A percentile compares a stretch with the other conserved stretches of the same genome.
Evolutionary conservation across 2,113 vertebrate genomes (phyloP).

Genomic region (Numida meleagris): DNA sequence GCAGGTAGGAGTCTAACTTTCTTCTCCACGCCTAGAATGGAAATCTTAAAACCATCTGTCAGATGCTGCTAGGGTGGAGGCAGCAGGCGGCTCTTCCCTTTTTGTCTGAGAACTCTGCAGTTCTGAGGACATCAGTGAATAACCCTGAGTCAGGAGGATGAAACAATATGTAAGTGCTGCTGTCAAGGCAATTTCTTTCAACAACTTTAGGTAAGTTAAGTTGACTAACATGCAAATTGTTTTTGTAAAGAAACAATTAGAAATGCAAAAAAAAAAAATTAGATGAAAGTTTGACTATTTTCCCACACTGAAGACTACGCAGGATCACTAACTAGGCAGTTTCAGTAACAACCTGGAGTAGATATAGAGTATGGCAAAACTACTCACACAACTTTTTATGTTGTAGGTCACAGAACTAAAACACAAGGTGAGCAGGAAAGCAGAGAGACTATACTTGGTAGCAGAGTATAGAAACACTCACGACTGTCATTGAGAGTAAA

Average conservation of each 20-base stretch:
- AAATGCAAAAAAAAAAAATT: not conserved
- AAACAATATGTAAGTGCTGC: not conserved
- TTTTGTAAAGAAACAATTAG: not conserved
- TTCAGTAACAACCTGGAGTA: not conserved
- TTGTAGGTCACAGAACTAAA: not conserved
- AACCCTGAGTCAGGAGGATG: not conserved
- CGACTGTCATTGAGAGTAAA: not conserved
- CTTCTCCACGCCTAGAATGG: not conserved
- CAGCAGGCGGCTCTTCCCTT: rapidly evolving
- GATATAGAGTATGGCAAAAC: not conserved
- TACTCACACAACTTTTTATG: not conserved
- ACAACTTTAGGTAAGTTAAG: not conserved
- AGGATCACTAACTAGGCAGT: not conserved
- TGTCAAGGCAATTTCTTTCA: not conserved
- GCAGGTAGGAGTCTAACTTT: not conserved
- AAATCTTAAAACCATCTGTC: not conserved
- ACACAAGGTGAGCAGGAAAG: not conserved
- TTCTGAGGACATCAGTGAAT: not conserved
- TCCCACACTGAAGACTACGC: not conserved
- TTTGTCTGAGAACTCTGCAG: not conserved
- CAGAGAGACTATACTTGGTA: not conserved
- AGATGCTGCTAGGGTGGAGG: not conserved
- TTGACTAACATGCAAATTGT: not conserved
- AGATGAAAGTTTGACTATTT: not conserved
- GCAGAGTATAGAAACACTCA: not conserved